These are phyloP conservation scores for Listrodromus nycthemerus DNA, from an alignment of 2,888 invertebrate species.

Conservation along the genomic window DNA sequence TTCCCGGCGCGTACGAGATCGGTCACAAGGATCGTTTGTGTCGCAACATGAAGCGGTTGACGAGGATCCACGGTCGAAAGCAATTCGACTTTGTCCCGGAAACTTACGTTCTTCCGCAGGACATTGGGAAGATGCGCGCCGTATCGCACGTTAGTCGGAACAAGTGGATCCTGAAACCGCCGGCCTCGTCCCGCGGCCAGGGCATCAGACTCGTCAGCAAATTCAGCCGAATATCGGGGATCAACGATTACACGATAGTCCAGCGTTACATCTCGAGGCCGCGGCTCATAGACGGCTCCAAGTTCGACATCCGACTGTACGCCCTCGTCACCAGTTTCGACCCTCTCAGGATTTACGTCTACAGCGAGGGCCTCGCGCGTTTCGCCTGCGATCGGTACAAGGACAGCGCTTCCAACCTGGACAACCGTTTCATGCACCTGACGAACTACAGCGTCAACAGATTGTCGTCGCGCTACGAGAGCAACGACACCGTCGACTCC, in stretches of 20 bases:
- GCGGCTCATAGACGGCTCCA: constrained; percentile 93
- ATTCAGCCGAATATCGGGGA: constrained; percentile 97
- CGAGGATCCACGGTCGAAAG: constrained; percentile 87
- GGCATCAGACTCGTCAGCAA: constrained; percentile 98
- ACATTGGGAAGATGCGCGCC: constrained; percentile 95
- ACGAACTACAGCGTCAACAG: constrained; percentile 97
- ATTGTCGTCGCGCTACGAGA: constrained; percentile 92
- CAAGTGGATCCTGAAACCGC: constrained; percentile 98
- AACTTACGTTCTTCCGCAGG: constrained; percentile 96
- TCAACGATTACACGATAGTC: constrained; percentile 94
- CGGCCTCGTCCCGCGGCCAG: constrained; percentile 97
- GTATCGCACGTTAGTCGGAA: constrained; percentile 94
- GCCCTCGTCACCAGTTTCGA: constrained; percentile 97
- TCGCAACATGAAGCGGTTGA: constrained; percentile 90
- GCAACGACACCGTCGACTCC: constrained; percentile 95
- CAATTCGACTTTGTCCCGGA: constrained; percentile 97
- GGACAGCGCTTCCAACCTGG: constrained; percentile 90
- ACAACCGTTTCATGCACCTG: constrained; percentile 95
- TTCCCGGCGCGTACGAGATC: constrained; percentile 98
- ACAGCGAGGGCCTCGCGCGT: constrained; percentile 97
- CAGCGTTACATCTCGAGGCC: constrained; percentile 91
- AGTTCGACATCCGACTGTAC: constrained; percentile 94
- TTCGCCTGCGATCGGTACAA: constrained; percentile 97
- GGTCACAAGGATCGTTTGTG: constrained; percentile 97
- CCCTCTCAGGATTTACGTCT: constrained; percentile 96